Percentiles rank a stretch among this genome's conserved stretches.
Evolutionary conservation across 1,140 invertebrate species (phyloP).

Genomic region (Cydia fagiglandana): DNA sequence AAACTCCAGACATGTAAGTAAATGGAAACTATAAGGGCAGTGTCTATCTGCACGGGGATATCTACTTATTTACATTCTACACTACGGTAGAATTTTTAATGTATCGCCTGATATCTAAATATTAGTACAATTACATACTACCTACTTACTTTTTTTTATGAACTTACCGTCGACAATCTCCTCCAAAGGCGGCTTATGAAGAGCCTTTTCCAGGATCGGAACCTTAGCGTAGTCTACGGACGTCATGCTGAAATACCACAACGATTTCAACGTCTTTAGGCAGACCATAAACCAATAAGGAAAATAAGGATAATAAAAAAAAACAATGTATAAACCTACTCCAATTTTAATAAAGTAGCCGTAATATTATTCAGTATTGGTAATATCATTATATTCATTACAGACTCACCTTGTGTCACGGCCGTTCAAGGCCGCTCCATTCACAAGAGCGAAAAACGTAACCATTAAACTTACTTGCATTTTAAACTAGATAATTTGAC

Average conservation of each 20-base stretch:
- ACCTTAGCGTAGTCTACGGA: constrained; percentile 65
- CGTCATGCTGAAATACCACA: constrained; percentile 64
- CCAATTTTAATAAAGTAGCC: background rate
- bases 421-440: constrained; percentile 6
- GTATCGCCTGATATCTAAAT: no score
- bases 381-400: background rate
- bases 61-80: no score
- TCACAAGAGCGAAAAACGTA: background rate
- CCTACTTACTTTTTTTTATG: background rate
- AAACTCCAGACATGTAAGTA: no score
- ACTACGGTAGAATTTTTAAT: no score
- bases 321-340: no score
- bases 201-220: constrained; percentile 73
- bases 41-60: no score
- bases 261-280: background rate
- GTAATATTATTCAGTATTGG: background rate
- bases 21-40: no score
- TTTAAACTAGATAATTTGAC: background rate
- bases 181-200: constrained; percentile 79
- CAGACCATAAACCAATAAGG: no score
- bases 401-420: constrained; percentile 5
- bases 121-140: no score
- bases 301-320: no score
- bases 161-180: constrained; percentile 81
- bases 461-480: background rate